phyloP scores from a whole-genome alignment of 2,113 vertebrate species.

The Zosterops japonicus region DNA sequence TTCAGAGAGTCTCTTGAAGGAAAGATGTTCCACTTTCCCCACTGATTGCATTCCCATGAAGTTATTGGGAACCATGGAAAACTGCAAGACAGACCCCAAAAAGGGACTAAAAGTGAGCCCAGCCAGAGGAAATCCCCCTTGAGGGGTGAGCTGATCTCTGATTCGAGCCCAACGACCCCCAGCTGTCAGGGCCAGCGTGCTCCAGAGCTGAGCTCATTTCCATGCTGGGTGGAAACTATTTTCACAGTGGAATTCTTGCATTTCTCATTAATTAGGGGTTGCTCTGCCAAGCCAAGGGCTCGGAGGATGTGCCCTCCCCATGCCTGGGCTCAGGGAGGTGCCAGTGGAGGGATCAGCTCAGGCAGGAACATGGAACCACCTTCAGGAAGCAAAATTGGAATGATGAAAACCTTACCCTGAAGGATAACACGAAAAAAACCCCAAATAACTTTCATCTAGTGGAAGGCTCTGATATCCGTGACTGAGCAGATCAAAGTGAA shows the following conservation, averaged over 20 bases:
- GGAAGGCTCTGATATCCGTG: background rate
- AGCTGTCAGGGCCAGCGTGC: background rate
- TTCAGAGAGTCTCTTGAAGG: background rate
- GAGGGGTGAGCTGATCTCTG: background rate
- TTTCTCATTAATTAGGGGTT: background rate
- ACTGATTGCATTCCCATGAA: background rate
- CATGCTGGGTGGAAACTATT: conserved; percentile 34
- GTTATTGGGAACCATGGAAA: background rate
- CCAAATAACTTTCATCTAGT: background rate
- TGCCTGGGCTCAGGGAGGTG: background rate
- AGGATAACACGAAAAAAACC: background rate
- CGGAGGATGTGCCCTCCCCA: background rate
- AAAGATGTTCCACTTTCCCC: background rate
- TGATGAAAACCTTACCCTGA: background rate
- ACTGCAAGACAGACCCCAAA: background rate
- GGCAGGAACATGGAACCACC: background rate
- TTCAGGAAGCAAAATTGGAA: background rate
- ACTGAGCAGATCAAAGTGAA: background rate
- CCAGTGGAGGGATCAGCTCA: background rate
- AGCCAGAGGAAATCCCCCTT: background rate
- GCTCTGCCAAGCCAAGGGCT: background rate
- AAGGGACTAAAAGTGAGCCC: background rate
- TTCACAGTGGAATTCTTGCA: background rate
- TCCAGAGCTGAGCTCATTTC: conserved; percentile 56
- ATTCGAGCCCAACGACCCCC: background rate